Conservation (phyloP, 2,113 vertebrate genomes). For the Eurystomus gularis region DNA sequence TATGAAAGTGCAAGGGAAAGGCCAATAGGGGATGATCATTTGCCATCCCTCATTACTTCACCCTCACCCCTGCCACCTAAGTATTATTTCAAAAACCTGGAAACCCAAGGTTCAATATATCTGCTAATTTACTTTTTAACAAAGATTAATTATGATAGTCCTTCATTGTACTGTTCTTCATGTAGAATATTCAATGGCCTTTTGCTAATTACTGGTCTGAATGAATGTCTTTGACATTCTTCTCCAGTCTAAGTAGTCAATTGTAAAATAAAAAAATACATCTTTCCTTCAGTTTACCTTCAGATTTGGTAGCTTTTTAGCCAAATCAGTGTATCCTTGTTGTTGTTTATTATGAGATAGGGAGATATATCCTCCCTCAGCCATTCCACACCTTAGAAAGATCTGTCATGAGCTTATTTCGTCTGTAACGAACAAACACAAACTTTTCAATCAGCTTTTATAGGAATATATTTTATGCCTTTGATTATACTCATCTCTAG, state of each 20-base stretch:
- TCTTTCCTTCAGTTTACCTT: neutral
- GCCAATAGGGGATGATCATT: neutral
- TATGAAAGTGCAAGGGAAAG: neutral
- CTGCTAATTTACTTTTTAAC: neutral
- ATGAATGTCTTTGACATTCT: neutral
- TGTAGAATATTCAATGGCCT: rapidly evolving
- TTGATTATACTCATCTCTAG: neutral
- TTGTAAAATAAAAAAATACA: neutral
- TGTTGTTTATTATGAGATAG: neutral
- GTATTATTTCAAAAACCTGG: neutral
- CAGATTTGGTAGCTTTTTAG: neutral
- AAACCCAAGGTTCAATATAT: neutral
- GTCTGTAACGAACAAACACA: neutral
- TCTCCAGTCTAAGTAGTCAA: neutral
- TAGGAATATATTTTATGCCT: neutral
- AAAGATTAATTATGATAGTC: neutral
- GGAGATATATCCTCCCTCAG: neutral
- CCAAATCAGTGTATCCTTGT: neutral
- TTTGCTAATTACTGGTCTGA: neutral
- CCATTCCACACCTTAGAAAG: neutral
- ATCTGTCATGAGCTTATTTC: neutral
- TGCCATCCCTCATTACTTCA: neutral
- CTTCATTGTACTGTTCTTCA: neutral
- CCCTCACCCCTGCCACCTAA: neutral
- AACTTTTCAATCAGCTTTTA: neutral